A percentile compares a stretch with the other conserved stretches of the same genome.
These are phyloP conservation scores for Trididemnum miniatum DNA, from an alignment of 23 tunicate genomes.

Conservation along the genomic window DNA sequence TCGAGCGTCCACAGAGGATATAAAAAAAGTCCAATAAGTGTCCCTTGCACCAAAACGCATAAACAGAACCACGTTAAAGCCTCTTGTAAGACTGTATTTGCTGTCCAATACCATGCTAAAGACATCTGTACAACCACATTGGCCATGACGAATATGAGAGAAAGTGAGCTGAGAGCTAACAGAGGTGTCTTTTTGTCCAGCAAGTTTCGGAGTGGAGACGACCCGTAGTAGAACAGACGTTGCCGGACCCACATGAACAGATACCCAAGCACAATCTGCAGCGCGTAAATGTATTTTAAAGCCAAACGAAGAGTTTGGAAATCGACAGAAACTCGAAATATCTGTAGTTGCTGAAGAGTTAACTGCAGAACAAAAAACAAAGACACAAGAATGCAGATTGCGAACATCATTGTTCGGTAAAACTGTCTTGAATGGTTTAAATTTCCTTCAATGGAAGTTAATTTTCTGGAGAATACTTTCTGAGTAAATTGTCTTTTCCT, in stretches of 20 bases:
- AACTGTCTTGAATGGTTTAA: neutral
- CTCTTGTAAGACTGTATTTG: constrained; percentile 9
- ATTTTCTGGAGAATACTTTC: neutral
- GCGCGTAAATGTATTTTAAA: constrained; percentile 31
- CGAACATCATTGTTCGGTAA: constrained; percentile 20
- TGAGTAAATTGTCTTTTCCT: constrained; percentile 5
- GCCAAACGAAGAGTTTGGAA: neutral
- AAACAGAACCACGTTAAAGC: constrained; percentile 57
- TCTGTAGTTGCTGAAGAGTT: constrained; percentile 15
- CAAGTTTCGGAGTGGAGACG: constrained; percentile 52
- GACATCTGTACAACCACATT: constrained; percentile 32
- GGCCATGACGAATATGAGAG: constrained; percentile 13
- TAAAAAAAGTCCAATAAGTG: constrained; percentile 49
- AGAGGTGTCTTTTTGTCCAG: constrained; percentile 32
- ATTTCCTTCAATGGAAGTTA: neutral
- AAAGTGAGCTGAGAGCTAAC: constrained; percentile 23
- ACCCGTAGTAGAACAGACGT: constrained; percentile 60
- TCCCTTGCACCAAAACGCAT: constrained; percentile 57
- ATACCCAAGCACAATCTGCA: constrained; percentile 55
- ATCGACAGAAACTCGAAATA: neutral
- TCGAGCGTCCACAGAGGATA: constrained; percentile 52
- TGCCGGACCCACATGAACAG: constrained; percentile 79
- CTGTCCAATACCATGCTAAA: constrained; percentile 44
- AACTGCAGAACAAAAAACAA: constrained; percentile 10
- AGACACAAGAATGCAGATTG: constrained; percentile 19